phyloP scores from a whole-genome alignment of 2,888 invertebrate genomes.

The Strigamia crassipes region DNA sequence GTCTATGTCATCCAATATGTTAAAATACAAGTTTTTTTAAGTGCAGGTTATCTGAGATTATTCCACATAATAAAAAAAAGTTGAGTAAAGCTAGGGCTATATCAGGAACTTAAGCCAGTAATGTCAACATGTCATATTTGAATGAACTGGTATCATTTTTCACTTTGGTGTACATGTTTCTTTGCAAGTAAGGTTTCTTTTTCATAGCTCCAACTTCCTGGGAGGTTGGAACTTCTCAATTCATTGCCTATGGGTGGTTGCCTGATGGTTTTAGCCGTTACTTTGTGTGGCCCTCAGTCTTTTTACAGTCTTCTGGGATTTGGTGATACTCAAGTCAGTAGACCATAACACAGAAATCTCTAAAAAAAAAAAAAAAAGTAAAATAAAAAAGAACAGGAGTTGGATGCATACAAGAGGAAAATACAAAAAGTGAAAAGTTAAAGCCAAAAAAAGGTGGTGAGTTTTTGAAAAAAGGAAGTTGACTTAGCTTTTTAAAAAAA shows the following conservation, averaged over 20 bases:
- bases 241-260: slow-evolving; percentile 22
- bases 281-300: slow-evolving; percentile 29
- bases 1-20: background rate
- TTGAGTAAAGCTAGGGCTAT: background rate
- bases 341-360: slow-evolving; percentile 34
- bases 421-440: slow-evolving; percentile 6
- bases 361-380: no score
- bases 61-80: background rate
- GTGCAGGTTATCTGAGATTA: slow-evolving; percentile 17
- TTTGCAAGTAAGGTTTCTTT: background rate
- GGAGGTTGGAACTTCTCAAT: background rate
- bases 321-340: slow-evolving; percentile 24
- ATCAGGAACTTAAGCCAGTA: no score
- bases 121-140: slow-evolving; percentile 26
- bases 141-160: slow-evolving; percentile 21
- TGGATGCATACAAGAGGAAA: slow-evolving; percentile 15
- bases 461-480: background rate
- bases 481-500: background rate
- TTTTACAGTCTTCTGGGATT: slow-evolving; percentile 1
- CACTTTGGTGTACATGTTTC: slow-evolving; percentile 24
- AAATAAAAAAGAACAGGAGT: background rate
- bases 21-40: background rate
- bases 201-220: background rate
- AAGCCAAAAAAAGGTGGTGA: background rate
- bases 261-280: slow-evolving; percentile 20